phyloP scores from a whole-genome alignment of 1,140 invertebrate species.

The Fopius arisanus region DNA sequence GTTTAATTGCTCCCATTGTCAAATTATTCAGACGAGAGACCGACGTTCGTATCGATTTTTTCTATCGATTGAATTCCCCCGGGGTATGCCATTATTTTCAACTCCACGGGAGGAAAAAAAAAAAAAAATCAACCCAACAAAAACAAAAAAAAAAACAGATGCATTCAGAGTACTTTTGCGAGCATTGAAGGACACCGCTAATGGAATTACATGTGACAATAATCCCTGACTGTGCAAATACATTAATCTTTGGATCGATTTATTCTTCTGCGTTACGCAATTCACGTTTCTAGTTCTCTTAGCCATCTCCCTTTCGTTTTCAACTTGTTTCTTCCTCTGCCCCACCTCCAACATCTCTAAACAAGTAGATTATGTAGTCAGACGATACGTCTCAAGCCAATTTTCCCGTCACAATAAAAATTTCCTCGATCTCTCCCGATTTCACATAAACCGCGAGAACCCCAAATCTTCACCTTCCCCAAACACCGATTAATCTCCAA shows the following conservation, averaged over 20 bases:
- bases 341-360: neutral
- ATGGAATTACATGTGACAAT: too few species aligned
- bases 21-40: neutral
- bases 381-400: neutral
- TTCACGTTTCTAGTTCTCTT: neutral
- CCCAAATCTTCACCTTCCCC: too few species aligned
- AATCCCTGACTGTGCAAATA: neutral
- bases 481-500: too few species aligned
- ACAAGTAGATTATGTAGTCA: neutral
- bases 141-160: too few species aligned
- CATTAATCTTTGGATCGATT: neutral
- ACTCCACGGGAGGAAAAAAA: too few species aligned
- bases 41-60: neutral
- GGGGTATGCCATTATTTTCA: too few species aligned
- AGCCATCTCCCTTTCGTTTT: neutral
- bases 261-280: conserved; percentile 4
- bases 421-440: too few species aligned
- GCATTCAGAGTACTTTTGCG: too few species aligned
- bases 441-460: too few species aligned
- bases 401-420: too few species aligned
- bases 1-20: neutral
- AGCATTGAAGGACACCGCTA: too few species aligned
- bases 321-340: neutral
- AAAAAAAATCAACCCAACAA: too few species aligned
- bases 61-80: neutral